Conservation (phyloP, 30 jellyfish, hydroid and myxozoan genomes). For the Hydractinia echinata region DNA sequence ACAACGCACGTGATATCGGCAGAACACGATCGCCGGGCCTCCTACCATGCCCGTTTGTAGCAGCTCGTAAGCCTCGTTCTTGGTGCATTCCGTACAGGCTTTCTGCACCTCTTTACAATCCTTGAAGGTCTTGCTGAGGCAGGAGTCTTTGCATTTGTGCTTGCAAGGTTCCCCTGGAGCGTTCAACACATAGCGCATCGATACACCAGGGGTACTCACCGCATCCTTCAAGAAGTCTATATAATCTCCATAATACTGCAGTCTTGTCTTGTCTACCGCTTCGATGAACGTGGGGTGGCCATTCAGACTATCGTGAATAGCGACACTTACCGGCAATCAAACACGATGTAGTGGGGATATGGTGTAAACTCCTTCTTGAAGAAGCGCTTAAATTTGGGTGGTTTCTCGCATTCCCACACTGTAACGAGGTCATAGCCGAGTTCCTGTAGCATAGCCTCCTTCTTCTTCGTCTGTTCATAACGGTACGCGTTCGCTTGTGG, state of each 20-base stretch:
- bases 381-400: neutral
- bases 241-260: conserved; percentile 22
- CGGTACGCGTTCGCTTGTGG: neutral
- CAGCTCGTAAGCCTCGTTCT: conserved; percentile 4
- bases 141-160: conserved; percentile 6
- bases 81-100: neutral
- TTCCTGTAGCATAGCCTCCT: neutral
- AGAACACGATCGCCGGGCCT: conserved; percentile 19
- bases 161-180: conserved; percentile 37
- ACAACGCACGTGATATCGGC: conserved; percentile 16
- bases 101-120: neutral
- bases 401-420: conserved; percentile 34
- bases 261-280: conserved; percentile 30
- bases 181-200: conserved; percentile 32
- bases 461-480: neutral
- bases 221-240: conserved; percentile 33
- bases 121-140: neutral
- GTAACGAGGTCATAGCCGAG: conserved; percentile 20
- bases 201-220: conserved; percentile 32
- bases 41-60: conserved; percentile 26
- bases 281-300: conserved; percentile 29
- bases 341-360: conserved; percentile 33
- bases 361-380: conserved; percentile 29
- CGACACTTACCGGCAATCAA: conserved; percentile 39
- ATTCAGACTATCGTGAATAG: conserved; percentile 33